These are phyloP conservation scores for Macrophya annulata DNA, from an alignment of 2,888 invertebrate species.

Conservation along the genomic window DNA sequence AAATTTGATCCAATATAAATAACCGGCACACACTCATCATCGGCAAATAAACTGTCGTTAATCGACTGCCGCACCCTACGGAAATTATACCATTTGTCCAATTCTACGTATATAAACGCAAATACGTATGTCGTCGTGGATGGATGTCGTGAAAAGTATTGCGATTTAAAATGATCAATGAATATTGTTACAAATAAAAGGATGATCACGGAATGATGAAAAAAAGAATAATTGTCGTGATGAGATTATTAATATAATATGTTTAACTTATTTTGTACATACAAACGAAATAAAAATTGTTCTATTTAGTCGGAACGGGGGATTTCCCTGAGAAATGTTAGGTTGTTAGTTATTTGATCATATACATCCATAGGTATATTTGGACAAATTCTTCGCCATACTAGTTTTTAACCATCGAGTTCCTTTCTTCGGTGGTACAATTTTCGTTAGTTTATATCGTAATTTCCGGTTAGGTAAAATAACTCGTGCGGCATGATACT, in stretches of 20 bases:
- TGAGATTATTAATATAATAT: neutral
- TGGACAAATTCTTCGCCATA: neutral
- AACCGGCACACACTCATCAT: neutral
- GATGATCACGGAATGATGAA: neutral
- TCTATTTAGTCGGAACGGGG: neutral
- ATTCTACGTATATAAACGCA: neutral
- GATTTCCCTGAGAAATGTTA: neutral
- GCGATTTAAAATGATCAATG: neutral
- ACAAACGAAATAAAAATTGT: neutral
- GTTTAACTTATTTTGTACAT: neutral
- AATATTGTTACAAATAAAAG: neutral
- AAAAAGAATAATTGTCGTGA: neutral
- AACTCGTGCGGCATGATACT: neutral
- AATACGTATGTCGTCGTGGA: neutral
- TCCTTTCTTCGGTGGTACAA: neutral
- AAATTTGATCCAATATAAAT: neutral
- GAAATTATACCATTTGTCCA: constrained; percentile 37
- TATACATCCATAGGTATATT: neutral
- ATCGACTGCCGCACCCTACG: constrained; percentile 42
- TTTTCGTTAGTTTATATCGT: neutral
- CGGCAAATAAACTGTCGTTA: constrained; percentile 4
- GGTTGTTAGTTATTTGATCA: neutral
- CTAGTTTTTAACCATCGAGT: neutral
- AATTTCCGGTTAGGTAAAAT: neutral
- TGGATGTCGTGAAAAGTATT: neutral